phyloP scores from a whole-genome alignment of 2,888 invertebrate species.

The Epinotia ramella region DNA sequence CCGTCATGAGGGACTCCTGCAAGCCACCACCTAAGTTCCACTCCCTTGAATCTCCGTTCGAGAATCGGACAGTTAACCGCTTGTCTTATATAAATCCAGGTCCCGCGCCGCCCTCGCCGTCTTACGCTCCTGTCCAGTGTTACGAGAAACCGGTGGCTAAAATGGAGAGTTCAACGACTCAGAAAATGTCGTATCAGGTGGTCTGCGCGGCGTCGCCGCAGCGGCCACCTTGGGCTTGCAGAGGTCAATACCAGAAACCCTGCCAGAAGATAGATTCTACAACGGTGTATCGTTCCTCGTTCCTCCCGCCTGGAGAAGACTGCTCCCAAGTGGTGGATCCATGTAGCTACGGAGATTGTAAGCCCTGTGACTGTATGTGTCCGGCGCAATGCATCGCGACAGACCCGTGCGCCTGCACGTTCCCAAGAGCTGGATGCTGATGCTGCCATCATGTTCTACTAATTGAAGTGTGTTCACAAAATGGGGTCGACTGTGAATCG shows the following conservation, averaged over 20 bases:
- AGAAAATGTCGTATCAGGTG: slow-evolving; percentile 85
- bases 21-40: slow-evolving; percentile 73
- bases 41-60: slow-evolving; percentile 74
- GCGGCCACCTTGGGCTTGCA: slow-evolving; percentile 79
- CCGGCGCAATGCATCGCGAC: slow-evolving; percentile 74
- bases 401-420: slow-evolving; percentile 76
- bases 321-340: slow-evolving; percentile 84
- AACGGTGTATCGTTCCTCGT: slow-evolving; percentile 87
- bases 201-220: slow-evolving; percentile 73
- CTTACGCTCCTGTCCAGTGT: slow-evolving; percentile 76
- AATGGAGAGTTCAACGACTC: slow-evolving; percentile 83
- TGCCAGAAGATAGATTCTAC: slow-evolving; percentile 83
- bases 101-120: slow-evolving; percentile 66
- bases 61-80: slow-evolving; percentile 86
- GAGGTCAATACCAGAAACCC: slow-evolving; percentile 76
- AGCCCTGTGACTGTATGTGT: slow-evolving; percentile 74
- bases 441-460: slow-evolving; percentile 60
- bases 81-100: slow-evolving; percentile 87
- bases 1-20: slow-evolving; percentile 73
- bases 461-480: slow-evolving; percentile 59
- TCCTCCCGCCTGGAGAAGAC: slow-evolving; percentile 85
- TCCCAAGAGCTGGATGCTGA: slow-evolving; percentile 76
- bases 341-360: slow-evolving; percentile 83
- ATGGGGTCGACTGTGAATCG: slow-evolving; percentile 24
- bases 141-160: slow-evolving; percentile 82